Conservation (phyloP, 2,888 invertebrate genomes). For the Morpho helenor region DNA sequence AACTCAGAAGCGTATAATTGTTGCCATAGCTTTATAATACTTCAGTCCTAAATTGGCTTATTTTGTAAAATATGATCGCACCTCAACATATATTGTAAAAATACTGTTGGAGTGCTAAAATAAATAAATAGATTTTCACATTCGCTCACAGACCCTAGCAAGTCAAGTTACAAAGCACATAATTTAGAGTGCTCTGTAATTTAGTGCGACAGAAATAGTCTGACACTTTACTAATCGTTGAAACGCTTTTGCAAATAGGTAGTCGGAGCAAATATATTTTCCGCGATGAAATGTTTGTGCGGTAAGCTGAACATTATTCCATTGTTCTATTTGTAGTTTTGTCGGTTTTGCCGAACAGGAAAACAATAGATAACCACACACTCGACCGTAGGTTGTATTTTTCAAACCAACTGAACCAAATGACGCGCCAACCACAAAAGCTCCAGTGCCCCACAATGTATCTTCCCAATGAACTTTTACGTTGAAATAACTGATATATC, state of each 20-base stretch:
- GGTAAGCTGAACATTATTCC: slow-evolving; percentile 27
- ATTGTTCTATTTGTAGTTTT: slow-evolving; percentile 26
- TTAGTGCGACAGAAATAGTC: slow-evolving; percentile 29
- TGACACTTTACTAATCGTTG: slow-evolving; percentile 32
- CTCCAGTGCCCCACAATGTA: slow-evolving; percentile 24
- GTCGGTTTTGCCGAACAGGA: slow-evolving; percentile 29
- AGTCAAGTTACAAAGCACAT: slow-evolving; percentile 15
- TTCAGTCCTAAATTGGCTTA: no score
- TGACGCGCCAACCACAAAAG: slow-evolving; percentile 26
- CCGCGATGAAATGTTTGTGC: slow-evolving; percentile 30
- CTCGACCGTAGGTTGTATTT: slow-evolving; percentile 28
- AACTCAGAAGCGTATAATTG: no score
- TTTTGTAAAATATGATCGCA: no score
- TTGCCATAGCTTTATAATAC: no score
- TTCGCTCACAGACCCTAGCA: slow-evolving; percentile 10
- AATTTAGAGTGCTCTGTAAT: slow-evolving; percentile 22
- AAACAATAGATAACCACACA: slow-evolving; percentile 32
- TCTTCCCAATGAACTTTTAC: slow-evolving; percentile 27
- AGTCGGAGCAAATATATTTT: slow-evolving; percentile 29
- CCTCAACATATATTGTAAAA: no score
- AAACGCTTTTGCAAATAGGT: slow-evolving; percentile 32
- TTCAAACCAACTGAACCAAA: slow-evolving; percentile 31
- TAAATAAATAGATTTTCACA: background rate
- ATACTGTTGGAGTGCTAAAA: background rate
- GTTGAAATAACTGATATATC: slow-evolving; percentile 23